Base-by-base conservation (phyloP, 2,797 vertebrate genomes). In the Poeciliopsis infans region DNA sequence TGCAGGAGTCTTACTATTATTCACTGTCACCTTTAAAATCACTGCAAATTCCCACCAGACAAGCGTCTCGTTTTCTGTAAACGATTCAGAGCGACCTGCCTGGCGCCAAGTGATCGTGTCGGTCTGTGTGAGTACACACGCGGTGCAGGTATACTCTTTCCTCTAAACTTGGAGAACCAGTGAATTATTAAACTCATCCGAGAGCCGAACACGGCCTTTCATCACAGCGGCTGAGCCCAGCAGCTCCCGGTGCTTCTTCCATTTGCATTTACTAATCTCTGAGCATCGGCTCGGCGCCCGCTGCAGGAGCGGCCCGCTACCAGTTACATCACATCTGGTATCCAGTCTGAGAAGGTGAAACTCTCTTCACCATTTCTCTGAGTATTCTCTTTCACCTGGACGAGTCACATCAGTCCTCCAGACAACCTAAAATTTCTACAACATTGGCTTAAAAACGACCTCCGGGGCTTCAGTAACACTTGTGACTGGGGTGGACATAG, bases 151-250 rank as follows among this genome's bases (percentile, higher is more conserved):
- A 73, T 61, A 46, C 45, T 41, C 16, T 7, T 79, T 73, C 43
- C 72, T 72, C 76, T 74, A 76, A 83, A 74, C 76, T 78, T 39
- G 28, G 75, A 81, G 73, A 85, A 75, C 76, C 57, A 18, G 81
- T 92, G 81, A 91, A 90, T 93, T 86, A 93, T 92, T 91, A 61
- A 92, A 78, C 69, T 72, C 45, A 81, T 90, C 74, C 74, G 76
- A 77, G 82, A 83, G 85, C 81, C 72, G 76, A 88, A 89, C 86
- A 78, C 82, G 84, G 13, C 76, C 76, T 85, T 87, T 82, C 72
- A 83, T 88, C 81, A 79, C 75, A 45, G 78, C 84, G 84, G 87
- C 88, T 86, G 5, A 43, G 66, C 66, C 41, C 84, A 85, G 46
- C 69, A 28, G 75, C 45, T 77, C 81, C 83, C 1, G 3, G 41